A percentile compares a stretch with the other conserved stretches of the same genome.
phyloP scores from a whole-genome alignment of 1,140 invertebrate genomes.

The Bombus difficillimus region DNA sequence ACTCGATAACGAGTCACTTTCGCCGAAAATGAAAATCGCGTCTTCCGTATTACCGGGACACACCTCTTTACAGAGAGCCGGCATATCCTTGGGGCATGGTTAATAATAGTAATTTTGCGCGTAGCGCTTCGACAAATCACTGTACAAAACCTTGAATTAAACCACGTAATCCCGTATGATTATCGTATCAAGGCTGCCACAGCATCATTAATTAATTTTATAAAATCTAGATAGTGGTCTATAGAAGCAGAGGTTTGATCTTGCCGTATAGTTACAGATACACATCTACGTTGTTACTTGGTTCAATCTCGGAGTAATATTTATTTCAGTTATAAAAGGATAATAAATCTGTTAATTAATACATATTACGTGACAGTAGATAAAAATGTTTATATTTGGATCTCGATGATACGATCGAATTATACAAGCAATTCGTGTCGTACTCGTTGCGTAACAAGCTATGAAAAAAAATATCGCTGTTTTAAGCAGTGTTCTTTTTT shows the following conservation, averaged over 20 bases:
- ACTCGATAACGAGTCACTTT: background rate
- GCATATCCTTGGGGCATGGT: background rate
- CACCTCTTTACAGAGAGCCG: background rate
- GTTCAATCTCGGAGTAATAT: background rate
- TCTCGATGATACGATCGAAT: too few relatives aligned
- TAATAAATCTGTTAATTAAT: background rate
- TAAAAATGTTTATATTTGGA: background rate
- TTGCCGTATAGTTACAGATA: too few relatives aligned
- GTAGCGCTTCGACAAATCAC: slow-evolving; percentile 17
- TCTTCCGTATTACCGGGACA: background rate
- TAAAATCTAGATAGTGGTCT: background rate
- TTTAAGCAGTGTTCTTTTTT: background rate
- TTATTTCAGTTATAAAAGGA: background rate
- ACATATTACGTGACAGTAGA: background rate
- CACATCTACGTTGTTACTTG: background rate
- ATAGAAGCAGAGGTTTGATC: background rate
- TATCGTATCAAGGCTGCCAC: slow-evolving; percentile 45
- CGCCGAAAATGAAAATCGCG: background rate
- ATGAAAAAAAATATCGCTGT: background rate
- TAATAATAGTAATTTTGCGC: slow-evolving; percentile 40
- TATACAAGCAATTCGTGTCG: background rate
- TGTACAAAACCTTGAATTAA: slow-evolving; percentile 42
- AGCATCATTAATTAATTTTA: slow-evolving; percentile 39
- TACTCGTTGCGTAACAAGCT: background rate
- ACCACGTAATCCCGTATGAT: slow-evolving; percentile 47